Conservation (phyloP, 2,113 vertebrate genomes). For the Acanthochromis polyacanthus region DNA sequence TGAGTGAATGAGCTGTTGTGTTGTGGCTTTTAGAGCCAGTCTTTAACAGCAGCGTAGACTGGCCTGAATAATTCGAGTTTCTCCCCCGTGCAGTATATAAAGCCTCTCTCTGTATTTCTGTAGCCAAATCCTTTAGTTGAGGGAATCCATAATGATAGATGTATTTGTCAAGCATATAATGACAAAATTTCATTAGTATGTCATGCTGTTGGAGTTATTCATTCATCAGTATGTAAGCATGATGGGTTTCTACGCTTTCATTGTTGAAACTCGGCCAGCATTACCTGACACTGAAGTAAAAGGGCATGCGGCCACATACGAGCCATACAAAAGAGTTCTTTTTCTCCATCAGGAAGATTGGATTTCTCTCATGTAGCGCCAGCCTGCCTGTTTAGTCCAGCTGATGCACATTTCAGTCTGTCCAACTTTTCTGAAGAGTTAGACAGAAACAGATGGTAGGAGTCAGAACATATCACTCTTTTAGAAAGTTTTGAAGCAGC, state of each 20-base stretch:
- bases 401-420: not conserved
- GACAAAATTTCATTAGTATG: not conserved
- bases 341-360: not conserved
- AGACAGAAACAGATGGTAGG: slow-evolving; percentile 6
- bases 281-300: not conserved
- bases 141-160: not conserved
- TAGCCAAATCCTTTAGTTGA: not conserved
- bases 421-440: slow-evolving; percentile 12
- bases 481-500: not conserved
- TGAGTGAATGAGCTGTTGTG: slow-evolving; percentile 52
- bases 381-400: not conserved
- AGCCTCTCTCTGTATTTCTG: not conserved
- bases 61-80: slow-evolving; percentile 21
- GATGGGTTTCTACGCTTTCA: not conserved
- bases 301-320: not conserved
- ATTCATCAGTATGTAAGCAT: not conserved
- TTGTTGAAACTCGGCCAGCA: not conserved
- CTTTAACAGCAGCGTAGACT: slow-evolving; percentile 29
- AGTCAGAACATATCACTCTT: not conserved
- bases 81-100: not conserved
- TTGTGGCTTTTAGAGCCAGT: slow-evolving; percentile 47
- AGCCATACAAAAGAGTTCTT: not conserved
- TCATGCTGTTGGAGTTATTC: not conserved
- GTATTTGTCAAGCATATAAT: slow-evolving; percentile 6
- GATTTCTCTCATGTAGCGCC: not conserved